Base-by-base conservation (phyloP, 2,797 vertebrate genomes). In the Halcyon badia region DNA sequence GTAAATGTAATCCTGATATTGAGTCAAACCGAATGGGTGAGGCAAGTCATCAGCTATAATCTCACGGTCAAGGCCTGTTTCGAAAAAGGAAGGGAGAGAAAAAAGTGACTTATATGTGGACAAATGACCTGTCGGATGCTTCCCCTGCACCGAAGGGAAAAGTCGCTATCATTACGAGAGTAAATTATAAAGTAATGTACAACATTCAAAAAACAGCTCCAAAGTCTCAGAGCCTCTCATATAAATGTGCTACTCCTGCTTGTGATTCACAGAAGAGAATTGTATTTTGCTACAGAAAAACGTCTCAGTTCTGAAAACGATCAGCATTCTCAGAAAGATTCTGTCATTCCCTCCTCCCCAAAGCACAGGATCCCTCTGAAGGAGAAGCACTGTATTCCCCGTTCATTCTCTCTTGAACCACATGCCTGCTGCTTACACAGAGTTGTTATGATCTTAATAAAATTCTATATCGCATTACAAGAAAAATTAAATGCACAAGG, bases 1-100 rank as follows among this genome's bases (percentile, higher is more conserved):
- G 97, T 99, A 99, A 97, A 99, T 99, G 97, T 99, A 99, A 98
- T 99, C 99, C 97, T 99, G 99, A 97, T 99, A 99, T 96, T 99
- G 99, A 58, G 99, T 99, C 89, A 99, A 98, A 39, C 99, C 99
- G 8, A 99, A 99, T 1, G 99, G 99, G 97, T 99, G 99, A 64
- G 99, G 99, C 66, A 99, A 98, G 96, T 99, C 99, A 56, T 99
- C 99, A 0, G 99, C 99, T 44, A 99, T 99, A 81, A 99, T 99
- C 97, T 99, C 99, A 12, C 99, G 99, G 86, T 99, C 99, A 69
- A 98, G 98, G 90, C 99, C 99, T 99, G 97, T 78, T 96, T 94
- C 68, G 72, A 90, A 83, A 68, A 73, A 66, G n/a, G 70, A 75
- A 93, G 48, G 72, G 79, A 93, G 16, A 96, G 22, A 86, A 97